Evolutionary conservation across 2,113 vertebrate species (phyloP).

Genomic region (Neodon shergylaensis): DNA sequence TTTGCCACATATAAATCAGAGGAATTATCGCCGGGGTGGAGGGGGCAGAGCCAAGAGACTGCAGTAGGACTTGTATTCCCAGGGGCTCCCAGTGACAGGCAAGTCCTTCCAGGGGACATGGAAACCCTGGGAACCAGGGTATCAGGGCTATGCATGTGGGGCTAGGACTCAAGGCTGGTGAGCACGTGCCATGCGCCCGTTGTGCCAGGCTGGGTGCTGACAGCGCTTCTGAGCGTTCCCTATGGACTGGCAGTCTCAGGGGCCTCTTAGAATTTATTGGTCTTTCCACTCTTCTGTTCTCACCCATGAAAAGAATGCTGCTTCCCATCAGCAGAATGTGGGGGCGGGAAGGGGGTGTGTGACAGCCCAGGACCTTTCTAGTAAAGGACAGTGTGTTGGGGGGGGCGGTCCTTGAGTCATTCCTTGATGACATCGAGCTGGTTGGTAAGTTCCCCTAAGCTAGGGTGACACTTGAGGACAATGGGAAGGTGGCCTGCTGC

Average conservation of each 20-base stretch:
- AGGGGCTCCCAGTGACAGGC: not conserved
- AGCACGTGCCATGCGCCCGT: not conserved
- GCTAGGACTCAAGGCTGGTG: not conserved
- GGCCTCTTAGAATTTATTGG: not conserved
- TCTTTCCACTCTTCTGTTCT: not conserved
- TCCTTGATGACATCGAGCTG: not conserved
- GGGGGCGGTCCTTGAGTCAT: too few species aligned
- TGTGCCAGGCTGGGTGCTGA: not conserved
- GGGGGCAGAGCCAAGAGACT: conserved; percentile 30
- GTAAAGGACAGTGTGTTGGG: not conserved
- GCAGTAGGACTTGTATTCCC: conserved; percentile 36
- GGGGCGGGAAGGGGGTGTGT: fast-evolving
- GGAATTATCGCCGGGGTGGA: not conserved
- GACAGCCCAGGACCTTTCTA: not conserved
- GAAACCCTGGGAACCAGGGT: not conserved
- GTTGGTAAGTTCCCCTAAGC: not conserved
- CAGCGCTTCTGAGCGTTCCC: not conserved
- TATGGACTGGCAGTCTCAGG: not conserved
- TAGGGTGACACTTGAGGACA: not conserved
- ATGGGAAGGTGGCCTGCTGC: fast-evolving
- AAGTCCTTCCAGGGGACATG: fast-evolving
- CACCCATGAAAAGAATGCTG: not conserved
- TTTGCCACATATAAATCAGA: conserved; percentile 21
- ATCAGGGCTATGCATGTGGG: fast-evolving
- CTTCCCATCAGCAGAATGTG: not conserved